Conservation (phyloP, 2,797 vertebrate species). For the Cyclura pinguis region DNA sequence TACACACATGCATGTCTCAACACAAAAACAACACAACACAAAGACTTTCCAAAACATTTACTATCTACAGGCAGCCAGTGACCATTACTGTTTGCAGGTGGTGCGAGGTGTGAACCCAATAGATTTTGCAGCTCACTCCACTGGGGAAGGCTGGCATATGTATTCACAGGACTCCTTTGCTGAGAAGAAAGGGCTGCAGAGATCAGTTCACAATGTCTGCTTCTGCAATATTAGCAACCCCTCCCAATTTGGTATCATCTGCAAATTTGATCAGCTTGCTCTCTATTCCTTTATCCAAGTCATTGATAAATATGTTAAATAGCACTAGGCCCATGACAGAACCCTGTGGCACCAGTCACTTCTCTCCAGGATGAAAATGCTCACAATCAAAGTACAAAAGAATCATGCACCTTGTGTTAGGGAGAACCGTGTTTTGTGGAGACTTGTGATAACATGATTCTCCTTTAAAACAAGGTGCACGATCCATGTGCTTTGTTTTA, state of each 20-base stretch:
- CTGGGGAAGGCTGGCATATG: neutral
- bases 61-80: neutral
- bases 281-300: too few species aligned
- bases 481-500: neutral
- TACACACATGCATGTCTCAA: neutral
- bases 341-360: too few species aligned
- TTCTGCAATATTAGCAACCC: too few species aligned
- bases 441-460: neutral
- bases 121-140: neutral
- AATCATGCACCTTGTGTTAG: neutral
- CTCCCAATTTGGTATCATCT: too few species aligned
- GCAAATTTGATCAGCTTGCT: too few species aligned
- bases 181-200: neutral
- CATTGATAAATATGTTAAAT: too few species aligned
- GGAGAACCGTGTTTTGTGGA: neutral
- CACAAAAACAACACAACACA: neutral
- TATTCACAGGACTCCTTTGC: neutral
- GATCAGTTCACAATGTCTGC: too few species aligned
- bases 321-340: too few species aligned
- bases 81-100: neutral
- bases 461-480: neutral
- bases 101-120: neutral
- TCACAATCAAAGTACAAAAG: neutral
- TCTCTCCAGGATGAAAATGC: too few species aligned
- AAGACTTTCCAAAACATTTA: neutral